Percentiles rank a stretch among this genome's conserved stretches.
phyloP scores from a whole-genome alignment of 2,888 invertebrate species.

The Drosophila stalkeri region DNA sequence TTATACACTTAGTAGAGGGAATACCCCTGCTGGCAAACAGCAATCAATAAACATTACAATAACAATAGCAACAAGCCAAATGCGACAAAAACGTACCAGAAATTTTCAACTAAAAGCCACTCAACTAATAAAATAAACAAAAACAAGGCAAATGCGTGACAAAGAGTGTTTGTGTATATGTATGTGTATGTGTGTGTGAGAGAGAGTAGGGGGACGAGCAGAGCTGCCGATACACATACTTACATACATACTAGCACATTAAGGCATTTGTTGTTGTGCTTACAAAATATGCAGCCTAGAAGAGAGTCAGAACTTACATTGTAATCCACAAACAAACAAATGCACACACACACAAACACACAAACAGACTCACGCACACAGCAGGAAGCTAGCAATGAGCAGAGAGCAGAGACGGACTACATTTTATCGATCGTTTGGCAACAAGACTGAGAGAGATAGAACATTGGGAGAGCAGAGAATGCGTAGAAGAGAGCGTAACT shows the following conservation, averaged over 20 bases:
- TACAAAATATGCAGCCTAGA: conserved; percentile 14
- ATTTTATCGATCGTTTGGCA: conserved; percentile 70
- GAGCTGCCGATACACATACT: not conserved
- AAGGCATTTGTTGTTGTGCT: conserved; percentile 21
- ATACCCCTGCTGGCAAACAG: conserved; percentile 43
- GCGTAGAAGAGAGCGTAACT: conserved; percentile 14
- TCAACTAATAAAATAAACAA: conserved; percentile 75
- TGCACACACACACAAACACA: conserved; percentile 10
- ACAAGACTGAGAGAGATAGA: not conserved
- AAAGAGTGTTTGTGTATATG: conserved; percentile 9
- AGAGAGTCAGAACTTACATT: conserved; percentile 52
- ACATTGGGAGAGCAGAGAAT: conserved; percentile 2
- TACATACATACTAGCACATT: conserved; percentile 20
- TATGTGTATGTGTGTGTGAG: not conserved
- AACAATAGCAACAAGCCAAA: conserved; percentile 33
- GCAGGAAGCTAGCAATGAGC: conserved; percentile 56
- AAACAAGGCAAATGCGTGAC: conserved; percentile 54
- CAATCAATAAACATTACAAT: conserved; percentile 67
- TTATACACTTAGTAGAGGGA: conserved; percentile 22
- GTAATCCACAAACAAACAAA: conserved; percentile 55
- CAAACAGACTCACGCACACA: conserved; percentile 24
- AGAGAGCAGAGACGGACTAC: conserved; percentile 39
- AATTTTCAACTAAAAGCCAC: conserved; percentile 63
- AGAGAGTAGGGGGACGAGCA: not conserved
- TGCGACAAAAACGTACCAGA: conserved; percentile 44